phyloP scores from a whole-genome alignment of 2,797 vertebrate genomes.

The Apogon hyalosoma region DNA sequence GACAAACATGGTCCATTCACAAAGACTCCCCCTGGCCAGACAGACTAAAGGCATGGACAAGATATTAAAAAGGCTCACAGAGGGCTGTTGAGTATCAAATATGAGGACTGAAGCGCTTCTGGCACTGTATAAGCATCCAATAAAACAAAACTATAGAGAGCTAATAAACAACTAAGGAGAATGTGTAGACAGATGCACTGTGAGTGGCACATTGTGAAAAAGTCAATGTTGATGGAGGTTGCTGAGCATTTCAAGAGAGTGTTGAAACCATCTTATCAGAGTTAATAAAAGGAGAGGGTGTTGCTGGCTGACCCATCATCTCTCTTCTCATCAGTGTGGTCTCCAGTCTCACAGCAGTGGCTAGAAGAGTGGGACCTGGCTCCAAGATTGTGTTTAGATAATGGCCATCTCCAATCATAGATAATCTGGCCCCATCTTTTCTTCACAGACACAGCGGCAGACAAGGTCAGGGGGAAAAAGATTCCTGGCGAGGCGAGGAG shows the following conservation, averaged over 20 bases:
- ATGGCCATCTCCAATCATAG: conserved; percentile 88
- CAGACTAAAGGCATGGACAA: conserved; percentile 51
- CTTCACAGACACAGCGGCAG: conserved; percentile 82
- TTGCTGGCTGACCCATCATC: conserved; percentile 77
- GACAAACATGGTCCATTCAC: conserved; percentile 73
- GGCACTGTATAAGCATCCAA: conserved; percentile 59
- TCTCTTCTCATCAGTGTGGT: conserved; percentile 79
- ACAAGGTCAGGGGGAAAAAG: conserved; percentile 86
- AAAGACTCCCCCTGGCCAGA: conserved; percentile 61
- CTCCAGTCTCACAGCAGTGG: conserved; percentile 72
- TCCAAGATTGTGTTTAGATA: conserved; percentile 89
- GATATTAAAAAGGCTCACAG: conserved; percentile 64
- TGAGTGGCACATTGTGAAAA: conserved; percentile 70
- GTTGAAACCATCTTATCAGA: conserved; percentile 79
- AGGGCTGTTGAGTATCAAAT: conserved; percentile 42
- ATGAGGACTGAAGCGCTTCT: conserved; percentile 29
- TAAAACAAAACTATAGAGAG: conserved; percentile 57
- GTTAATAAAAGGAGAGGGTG: conserved; percentile 81
- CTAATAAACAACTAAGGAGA: conserved; percentile 64
- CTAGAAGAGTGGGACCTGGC: conserved; percentile 74
- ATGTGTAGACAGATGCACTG: conserved; percentile 58
- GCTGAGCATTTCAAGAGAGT: conserved; percentile 60
- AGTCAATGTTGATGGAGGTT: conserved; percentile 73
- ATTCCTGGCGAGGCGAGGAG: conserved; percentile 75
- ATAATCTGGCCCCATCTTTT: conserved; percentile 88